Base-by-base conservation (phyloP, 2,888 invertebrate species). In the Cantharis rustica region DNA sequence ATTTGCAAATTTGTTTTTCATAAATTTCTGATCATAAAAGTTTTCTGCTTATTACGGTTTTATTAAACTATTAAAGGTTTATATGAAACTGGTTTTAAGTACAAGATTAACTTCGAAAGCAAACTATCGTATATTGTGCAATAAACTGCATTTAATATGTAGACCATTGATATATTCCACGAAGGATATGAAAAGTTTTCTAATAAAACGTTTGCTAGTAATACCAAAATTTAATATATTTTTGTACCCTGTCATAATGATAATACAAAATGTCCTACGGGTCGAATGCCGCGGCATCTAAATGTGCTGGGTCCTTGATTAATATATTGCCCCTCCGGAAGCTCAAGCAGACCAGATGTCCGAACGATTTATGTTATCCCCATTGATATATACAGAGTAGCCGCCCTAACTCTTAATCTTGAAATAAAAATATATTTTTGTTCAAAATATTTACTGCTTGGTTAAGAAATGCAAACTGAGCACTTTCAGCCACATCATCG, bases 291-390 rank as follows among this genome's bases (percentile, higher is more conserved):
- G 79, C 80, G 76, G 79, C 79, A 73, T 77, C 79, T 79, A 77
- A 81, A 80, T 80, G 80, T 79, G 81, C 78, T 76, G 78, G 79
- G 77, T 78, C 75, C 82, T 81, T 84, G 84, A 84, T 84, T 84
- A 84, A 84, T 84, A 83, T 81, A 83, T 80, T 80, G 81, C 80
- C 83, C 83, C 81, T 83, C 84, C 83, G 83, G 83, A 84, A 81
- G 82, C 81, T 80, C 79, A 69, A 78, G 80, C 78, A 81, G 81
- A 80, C 82, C 83, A 84, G 84, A 83, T 83, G 83, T 84, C 84
- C 83, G 79, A 76, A 79, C 79, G 82, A 83, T 83, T 83, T 83
- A 83, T 83, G 79, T 77, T 80, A 80, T 80, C 80, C 81, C 80
- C 75, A 78, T 78, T 79, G 80, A 79, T 80, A 79, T 77, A 76